Base-by-base conservation (phyloP, 2,888 invertebrate genomes). In the Plagodis dolabraria region DNA sequence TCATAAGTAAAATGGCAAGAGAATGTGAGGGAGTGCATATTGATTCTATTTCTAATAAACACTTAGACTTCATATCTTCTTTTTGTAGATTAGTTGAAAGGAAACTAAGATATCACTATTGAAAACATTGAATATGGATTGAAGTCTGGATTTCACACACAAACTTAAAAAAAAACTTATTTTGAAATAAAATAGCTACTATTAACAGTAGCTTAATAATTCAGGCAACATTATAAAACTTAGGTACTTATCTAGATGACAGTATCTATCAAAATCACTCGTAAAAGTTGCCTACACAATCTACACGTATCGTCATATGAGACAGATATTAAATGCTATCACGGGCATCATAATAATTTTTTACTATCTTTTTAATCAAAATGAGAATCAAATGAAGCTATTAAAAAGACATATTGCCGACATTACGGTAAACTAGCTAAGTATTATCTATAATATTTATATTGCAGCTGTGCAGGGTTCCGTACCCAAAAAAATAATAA, bases 11-110 rank as follows among this genome's bases (percentile, higher is more conserved):
- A 22, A 58, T 53, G 50, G 53, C 50, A 59, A 50, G 60, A 50
- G 57, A 53, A 50, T 64, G 56, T 56, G 60, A 60, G 49, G 60
- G 57, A 60, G 51, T 55, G 55, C 55, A 57, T 60, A 64, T 63
- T 63, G 63, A 56, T 4, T 60, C 60, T 63, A 63, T 63, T 65
- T 63, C 44, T 43, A 60, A 60, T 50, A 58, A 60, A 53, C 59
- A 60, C 60, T 52, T 47, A 57, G 47, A 10, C 46, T 53, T 60
- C 48, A 48, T 55, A 52, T 57, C 57, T 60, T 57, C 57, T 60
- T 57, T 57, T 59, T 53, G 53, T 46, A 48, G 49, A 22, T 45
- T 45, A 45, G 45, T 1, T n/a, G 8, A 33, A 33, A 42, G 42
- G 22, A 8, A 10, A 45, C 8, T 45, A 33, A 45, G 43, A 44